A percentile compares a stretch with the other conserved stretches of the same genome.
These are phyloP conservation scores for Aurelia sp. DNA, from an alignment of 30 jellyfish, hydroid and myxozoan species.

Conservation along the genomic window DNA sequence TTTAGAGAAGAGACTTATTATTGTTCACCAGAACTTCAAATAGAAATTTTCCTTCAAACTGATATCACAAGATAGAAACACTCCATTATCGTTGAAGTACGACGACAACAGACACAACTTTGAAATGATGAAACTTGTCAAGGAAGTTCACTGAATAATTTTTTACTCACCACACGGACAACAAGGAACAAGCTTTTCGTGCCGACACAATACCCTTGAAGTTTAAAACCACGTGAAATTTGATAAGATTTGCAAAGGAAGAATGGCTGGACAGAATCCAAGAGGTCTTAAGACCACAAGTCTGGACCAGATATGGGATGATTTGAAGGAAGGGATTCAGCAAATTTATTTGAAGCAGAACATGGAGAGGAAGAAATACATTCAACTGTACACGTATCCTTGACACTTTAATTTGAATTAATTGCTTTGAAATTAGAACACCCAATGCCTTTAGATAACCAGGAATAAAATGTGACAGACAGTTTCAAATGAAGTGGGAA, in stretches of 20 bases:
- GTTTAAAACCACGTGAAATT: not conserved
- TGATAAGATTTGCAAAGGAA: not conserved
- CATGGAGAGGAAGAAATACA: conserved; percentile 85
- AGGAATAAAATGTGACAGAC: too few species aligned
- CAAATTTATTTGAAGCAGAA: conserved; percentile 85
- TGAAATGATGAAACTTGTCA: not conserved
- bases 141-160: not conserved
- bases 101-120: not conserved
- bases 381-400: conserved; percentile 95
- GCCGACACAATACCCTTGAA: not conserved
- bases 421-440: too few species aligned
- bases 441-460: too few species aligned
- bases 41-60: not conserved
- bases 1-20: not conserved
- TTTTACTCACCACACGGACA: not conserved
- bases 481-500: too few species aligned
- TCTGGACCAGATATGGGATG: conserved; percentile 96
- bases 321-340: conserved; percentile 90
- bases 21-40: not conserved
- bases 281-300: conserved; percentile 77
- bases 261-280: conserved; percentile 74
- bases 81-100: too few species aligned
- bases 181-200: not conserved
- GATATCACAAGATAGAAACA: not conserved
- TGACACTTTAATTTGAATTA: not conserved